Evolutionary conservation across 2,888 invertebrate species (phyloP).

Genomic region (Cosmia pyralina): DNA sequence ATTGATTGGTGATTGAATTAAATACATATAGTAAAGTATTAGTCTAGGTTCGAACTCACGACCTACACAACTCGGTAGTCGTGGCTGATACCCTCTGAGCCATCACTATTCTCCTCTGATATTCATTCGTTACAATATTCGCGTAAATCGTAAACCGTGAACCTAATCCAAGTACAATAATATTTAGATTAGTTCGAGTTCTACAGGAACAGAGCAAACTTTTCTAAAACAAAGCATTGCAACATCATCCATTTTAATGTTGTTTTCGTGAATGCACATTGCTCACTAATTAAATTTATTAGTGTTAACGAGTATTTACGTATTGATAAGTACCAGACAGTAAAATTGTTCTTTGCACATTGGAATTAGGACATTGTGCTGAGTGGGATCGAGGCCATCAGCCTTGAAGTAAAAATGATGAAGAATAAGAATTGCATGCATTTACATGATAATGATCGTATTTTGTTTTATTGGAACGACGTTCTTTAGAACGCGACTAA

Average conservation of each 20-base stretch:
- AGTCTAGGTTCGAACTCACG: too few species aligned
- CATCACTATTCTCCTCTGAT: too few species aligned
- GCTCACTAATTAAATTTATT: constrained; percentile 30
- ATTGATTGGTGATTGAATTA: too few species aligned
- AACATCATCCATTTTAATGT: constrained; percentile 13
- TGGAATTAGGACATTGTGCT: not conserved
- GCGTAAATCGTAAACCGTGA: too few species aligned
- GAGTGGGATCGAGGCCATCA: constrained; percentile 4
- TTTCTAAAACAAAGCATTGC: not conserved
- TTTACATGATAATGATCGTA: not conserved
- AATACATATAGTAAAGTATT: too few species aligned
- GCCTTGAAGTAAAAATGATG: constrained; percentile 4
- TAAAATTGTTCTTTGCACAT: constrained; percentile 33
- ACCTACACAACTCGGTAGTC: too few species aligned
- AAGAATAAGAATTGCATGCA: not conserved
- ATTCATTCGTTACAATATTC: too few species aligned
- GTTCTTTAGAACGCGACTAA: too few species aligned
- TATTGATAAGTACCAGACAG: constrained; percentile 34
- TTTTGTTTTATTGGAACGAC: too few species aligned
- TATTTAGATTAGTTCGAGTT: too few species aligned
- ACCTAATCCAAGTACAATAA: too few species aligned
- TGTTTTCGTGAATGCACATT: constrained; percentile 25
- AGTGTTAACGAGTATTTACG: constrained; percentile 20
- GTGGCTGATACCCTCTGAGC: too few species aligned
- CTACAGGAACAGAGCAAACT: not conserved